Conservation (phyloP, 2,797 vertebrate genomes). For the Xyrichtys novacula region DNA sequence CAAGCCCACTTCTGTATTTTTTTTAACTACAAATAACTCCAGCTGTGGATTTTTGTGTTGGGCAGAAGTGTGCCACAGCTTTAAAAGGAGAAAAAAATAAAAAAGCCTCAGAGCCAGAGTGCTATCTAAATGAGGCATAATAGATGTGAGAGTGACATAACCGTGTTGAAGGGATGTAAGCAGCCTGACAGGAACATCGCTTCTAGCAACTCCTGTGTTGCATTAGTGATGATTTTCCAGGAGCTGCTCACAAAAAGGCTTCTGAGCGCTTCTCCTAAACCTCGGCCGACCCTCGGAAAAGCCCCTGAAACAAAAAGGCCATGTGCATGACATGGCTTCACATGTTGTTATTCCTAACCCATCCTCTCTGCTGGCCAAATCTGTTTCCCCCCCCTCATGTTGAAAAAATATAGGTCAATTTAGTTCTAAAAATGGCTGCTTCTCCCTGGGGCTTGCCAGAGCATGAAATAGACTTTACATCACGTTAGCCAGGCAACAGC, state of each 20-base stretch:
- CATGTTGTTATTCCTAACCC: constrained; percentile 65
- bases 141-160: constrained; percentile 75
- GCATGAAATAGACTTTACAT: constrained; percentile 87
- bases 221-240: constrained; percentile 82
- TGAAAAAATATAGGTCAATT: constrained; percentile 78
- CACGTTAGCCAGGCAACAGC: constrained; percentile 72
- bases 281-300: constrained; percentile 64
- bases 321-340: constrained; percentile 42
- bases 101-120: constrained; percentile 37
- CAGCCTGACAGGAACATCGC: constrained; percentile 74
- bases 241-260: constrained; percentile 66
- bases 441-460: constrained; percentile 73
- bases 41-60: constrained; percentile 25
- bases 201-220: constrained; percentile 76
- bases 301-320: constrained; percentile 65
- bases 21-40: constrained; percentile 31
- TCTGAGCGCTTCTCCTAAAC: constrained; percentile 59
- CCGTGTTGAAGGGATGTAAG: constrained; percentile 72
- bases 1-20: constrained; percentile 25
- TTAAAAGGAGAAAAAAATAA: constrained; percentile 1
- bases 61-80: constrained; percentile 35
- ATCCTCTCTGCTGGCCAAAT: constrained; percentile 61
- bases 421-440: constrained; percentile 78
- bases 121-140: constrained; percentile 74
- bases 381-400: constrained; percentile 29